Evolutionary conservation across 2,888 invertebrate species (phyloP).

Genomic region (Fragum whitleyi): DNA sequence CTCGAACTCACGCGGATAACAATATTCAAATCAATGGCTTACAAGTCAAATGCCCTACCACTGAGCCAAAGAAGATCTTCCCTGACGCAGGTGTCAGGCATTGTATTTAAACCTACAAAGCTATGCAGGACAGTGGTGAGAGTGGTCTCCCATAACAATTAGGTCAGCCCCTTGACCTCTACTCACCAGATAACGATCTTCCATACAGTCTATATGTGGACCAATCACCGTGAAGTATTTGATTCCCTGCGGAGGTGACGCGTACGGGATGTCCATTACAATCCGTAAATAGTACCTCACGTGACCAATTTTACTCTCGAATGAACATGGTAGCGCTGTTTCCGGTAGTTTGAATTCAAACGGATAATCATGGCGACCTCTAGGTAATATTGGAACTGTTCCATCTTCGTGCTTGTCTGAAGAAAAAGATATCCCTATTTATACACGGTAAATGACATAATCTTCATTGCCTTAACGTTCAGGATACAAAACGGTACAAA

Average conservation of each 20-base stretch:
- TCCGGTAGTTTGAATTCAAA: conserved; percentile 91
- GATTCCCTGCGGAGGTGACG: conserved; percentile 92
- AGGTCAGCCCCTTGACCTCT: no score
- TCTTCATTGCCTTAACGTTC: no score
- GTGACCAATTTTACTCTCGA: conserved; percentile 91
- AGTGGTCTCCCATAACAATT: no score
- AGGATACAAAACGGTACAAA: not conserved
- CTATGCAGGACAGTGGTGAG: no score
- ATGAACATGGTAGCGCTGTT: conserved; percentile 90
- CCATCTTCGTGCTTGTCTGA: conserved; percentile 82
- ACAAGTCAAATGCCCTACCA: no score
- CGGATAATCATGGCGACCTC: conserved; percentile 90
- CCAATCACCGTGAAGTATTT: conserved; percentile 93
- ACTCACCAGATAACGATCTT: conserved; percentile 91
- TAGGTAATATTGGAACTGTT: conserved; percentile 88
- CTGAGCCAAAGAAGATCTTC: no score
- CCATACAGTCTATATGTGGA: conserved; percentile 93
- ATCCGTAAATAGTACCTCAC: conserved; percentile 89
- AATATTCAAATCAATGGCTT: no score
- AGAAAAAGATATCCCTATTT: conserved; percentile 23
- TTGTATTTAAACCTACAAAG: no score
- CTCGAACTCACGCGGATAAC: no score
- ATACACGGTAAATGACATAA: not conserved
- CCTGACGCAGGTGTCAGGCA: no score
- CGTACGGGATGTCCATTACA: conserved; percentile 91